These are phyloP conservation scores for Lordiphosa fenestrarum DNA, from an alignment of 2,888 invertebrate genomes.

Conservation along the genomic window DNA sequence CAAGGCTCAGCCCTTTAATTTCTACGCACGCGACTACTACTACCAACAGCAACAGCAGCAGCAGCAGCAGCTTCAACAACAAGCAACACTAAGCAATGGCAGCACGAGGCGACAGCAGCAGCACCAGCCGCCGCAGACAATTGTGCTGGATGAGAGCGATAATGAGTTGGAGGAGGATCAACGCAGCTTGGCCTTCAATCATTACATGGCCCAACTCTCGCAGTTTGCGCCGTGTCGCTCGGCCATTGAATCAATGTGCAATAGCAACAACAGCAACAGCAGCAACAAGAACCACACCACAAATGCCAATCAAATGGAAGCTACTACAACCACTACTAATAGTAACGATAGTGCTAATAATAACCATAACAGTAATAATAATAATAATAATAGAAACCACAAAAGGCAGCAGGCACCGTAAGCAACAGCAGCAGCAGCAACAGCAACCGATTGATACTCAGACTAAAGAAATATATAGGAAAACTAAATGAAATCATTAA, in stretches of 20 bases:
- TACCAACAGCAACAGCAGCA: slow-evolving; percentile 28
- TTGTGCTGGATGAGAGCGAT: slow-evolving; percentile 67
- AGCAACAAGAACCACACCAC: slow-evolving; percentile 38
- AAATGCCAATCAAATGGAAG: slow-evolving; percentile 68
- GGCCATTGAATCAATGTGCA: slow-evolving; percentile 53
- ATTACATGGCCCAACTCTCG: slow-evolving; percentile 61
- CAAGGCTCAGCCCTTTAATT: slow-evolving; percentile 56
- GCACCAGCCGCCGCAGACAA: slow-evolving; percentile 45
- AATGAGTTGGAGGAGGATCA: slow-evolving; percentile 49
- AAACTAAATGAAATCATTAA: slow-evolving; percentile 30
- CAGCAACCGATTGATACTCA: slow-evolving; percentile 67
- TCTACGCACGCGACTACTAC: slow-evolving; percentile 65
- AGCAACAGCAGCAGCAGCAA: slow-evolving; percentile 23
- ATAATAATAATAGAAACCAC: slow-evolving; percentile 45
- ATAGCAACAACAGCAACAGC: slow-evolving; percentile 44
- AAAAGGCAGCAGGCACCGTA: slow-evolving; percentile 52
- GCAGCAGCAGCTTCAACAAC: slow-evolving; percentile 16
- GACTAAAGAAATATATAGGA: slow-evolving; percentile 24
- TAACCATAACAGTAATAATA: slow-evolving; percentile 20
- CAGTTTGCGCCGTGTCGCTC: slow-evolving; percentile 41
- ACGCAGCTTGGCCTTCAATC: slow-evolving; percentile 39
- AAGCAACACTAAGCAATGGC: slow-evolving; percentile 43
- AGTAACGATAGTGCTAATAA: slow-evolving; percentile 35
- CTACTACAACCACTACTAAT: slow-evolving; percentile 55
- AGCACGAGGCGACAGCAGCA: slow-evolving; percentile 44